Base-by-base conservation (phyloP, 2,888 invertebrate species). In the Choreutis nemorana region DNA sequence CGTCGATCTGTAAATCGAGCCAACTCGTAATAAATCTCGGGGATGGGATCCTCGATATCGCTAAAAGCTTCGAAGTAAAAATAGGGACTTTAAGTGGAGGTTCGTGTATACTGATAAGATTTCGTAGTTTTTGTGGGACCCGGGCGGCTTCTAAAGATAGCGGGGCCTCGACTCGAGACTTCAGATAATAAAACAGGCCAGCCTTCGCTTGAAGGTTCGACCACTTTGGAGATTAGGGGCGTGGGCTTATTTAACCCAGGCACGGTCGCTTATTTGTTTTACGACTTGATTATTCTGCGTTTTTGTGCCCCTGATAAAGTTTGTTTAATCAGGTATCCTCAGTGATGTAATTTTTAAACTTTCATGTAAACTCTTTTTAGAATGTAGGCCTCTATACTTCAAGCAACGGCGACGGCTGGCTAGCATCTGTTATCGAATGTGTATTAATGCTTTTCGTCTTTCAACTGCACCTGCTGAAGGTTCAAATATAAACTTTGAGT, bases 21-120 rank as follows among this genome's bases (percentile, higher is more conserved):
- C 61, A 58, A 58, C 55, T 59, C 50, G 60, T 60, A 63, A 68
- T 75, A 77, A 75, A 77, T 75, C 67, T 30, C 44, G 49, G 52
- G 54, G 52, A 48, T 52, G 59, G 52, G 60, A 55, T 57, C 46
- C 42, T 51, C 50, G 72, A 75, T 78, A 75, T 57, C 66, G 65
- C 51, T 77, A 70, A 26, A 72, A 77, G 75, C 67, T 60, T 67
- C 62, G 59, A 53, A 55, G 50, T 67, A 63, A 70, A 73, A 73
- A 70, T 71, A 64, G 61, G 62, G 65, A 44, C 57, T 59, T 55
- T 75, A 78, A 78, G 75, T 71, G 55, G 59, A 67, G 66, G 70
- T 73, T 62, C 72, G 64, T 78, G 78, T 78, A 56, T 48, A 31
- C 48, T 66, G 78, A 78, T 78, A 78, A 77, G 72, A 55, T 60